These are phyloP conservation scores for Odontomachus brunneus DNA, from an alignment of 1,140 invertebrate genomes.

Conservation along the genomic window DNA sequence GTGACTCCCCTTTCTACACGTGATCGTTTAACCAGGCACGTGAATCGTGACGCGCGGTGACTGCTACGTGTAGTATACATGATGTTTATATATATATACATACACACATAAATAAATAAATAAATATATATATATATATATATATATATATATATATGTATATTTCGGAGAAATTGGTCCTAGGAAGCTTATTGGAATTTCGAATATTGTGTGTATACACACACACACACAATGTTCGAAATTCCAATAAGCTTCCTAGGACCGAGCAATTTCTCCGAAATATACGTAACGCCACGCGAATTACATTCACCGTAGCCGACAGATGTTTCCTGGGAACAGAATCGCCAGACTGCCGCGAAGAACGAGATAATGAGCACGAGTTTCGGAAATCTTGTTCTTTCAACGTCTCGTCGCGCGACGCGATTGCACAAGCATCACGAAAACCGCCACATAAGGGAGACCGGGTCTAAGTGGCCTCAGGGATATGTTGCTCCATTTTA, in stretches of 20 bases:
- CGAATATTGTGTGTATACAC: background rate
- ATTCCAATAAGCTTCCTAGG: slow-evolving; percentile 31
- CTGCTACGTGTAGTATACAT: background rate
- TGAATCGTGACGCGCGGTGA: slow-evolving; percentile 61
- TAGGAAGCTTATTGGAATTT: slow-evolving; percentile 40
- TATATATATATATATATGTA: background rate
- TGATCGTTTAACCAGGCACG: slow-evolving; percentile 72
- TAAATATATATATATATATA: background rate
- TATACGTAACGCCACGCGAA: slow-evolving; percentile 24
- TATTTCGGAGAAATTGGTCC: slow-evolving; percentile 18
- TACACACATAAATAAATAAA: background rate
- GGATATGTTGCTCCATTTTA: too few species aligned
- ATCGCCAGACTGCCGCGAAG: background rate
- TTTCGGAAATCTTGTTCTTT: slow-evolving; percentile 33
- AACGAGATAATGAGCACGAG: background rate
- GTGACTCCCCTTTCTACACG: slow-evolving; percentile 72
- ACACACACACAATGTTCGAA: slow-evolving; percentile 10
- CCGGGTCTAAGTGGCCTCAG: too few species aligned
- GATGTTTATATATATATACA: background rate
- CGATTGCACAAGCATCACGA: too few species aligned
- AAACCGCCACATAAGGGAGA: too few species aligned
- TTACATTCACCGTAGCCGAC: slow-evolving; percentile 11
- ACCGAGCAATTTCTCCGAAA: slow-evolving; percentile 15
- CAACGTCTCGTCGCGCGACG: too few species aligned
- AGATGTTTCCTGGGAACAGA: slow-evolving; percentile 17